A percentile compares a stretch with the other conserved stretches of the same genome.
These are phyloP conservation scores for Blera fallax DNA, from an alignment of 2,888 invertebrate genomes.

Conservation along the genomic window DNA sequence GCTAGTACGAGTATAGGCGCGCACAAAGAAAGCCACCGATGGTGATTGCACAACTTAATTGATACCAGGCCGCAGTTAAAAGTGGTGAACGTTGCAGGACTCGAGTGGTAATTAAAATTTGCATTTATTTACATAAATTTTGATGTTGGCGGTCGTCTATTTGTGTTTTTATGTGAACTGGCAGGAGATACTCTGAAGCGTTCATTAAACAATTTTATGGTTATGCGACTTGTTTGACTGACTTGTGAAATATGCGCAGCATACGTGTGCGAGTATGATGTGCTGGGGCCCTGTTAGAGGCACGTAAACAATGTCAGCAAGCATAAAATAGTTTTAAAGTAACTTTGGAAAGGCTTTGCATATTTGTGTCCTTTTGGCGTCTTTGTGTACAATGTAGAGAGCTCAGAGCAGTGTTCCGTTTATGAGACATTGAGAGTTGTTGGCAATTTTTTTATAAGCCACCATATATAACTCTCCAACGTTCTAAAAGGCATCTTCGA, in stretches of 20 bases:
- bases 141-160: conserved; percentile 16
- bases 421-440: no score
- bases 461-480: no score
- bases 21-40: conserved; percentile 1
- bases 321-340: background rate
- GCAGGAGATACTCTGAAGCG: conserved; percentile 6
- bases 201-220: conserved; percentile 60
- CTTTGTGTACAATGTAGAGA: no score
- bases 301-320: background rate
- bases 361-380: no score
- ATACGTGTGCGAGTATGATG: background rate
- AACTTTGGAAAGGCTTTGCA: no score
- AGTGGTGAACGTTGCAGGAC: conserved; percentile 47
- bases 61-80: conserved; percentile 69
- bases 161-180: conserved; percentile 14
- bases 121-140: conserved; percentile 67
- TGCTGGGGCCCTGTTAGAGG: background rate
- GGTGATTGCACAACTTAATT: conserved; percentile 62
- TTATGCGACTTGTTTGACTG: conserved; percentile 25
- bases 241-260: background rate
- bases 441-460: no score
- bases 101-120: conserved; percentile 63
- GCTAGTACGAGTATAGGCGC: conserved; percentile 3
- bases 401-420: no score
- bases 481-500: no score